Base-by-base conservation (phyloP, 2,113 vertebrate genomes). In the Panthera uncia region DNA sequence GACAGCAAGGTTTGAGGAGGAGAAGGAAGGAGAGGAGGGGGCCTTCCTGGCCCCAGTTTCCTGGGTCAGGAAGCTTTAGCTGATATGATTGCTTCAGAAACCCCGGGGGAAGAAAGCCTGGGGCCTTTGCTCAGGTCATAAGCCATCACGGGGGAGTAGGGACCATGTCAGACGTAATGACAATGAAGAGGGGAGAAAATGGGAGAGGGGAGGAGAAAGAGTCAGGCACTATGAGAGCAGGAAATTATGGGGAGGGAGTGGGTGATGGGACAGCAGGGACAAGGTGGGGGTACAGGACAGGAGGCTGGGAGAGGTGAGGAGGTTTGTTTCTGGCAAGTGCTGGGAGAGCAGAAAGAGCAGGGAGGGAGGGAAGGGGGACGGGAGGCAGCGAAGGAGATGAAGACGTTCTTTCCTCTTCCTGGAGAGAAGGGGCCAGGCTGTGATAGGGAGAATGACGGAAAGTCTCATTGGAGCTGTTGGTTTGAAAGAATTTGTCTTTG, bases 321-420 rank as follows among this genome's bases (percentile, higher is more conserved):
- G 65, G 41, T 38, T 65, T 15, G 80, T 15, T 55, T 23, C 27
- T 16, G 29, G 69, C 69, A 29, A 21, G 78, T 45, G 14, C 69
- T 14, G 18, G 87, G 79, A 79, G 27, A 5, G 19, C 45, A 76
- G 90, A 41, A 76, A 7, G 89, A 61, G 57, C 79, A 5, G 83
- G 88, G 57, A 68, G 96, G 33, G 36, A 94, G 78, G 61, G 89
- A 84, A 89, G 95, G 74, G 61, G 71, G 82, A 50, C 74, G 48
- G 15, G 94, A 95, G 97, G 97, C 73, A 3, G 93, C 85, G 68
- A 90, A 93, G 76, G 97, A 92, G 97, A 98, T 97, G 98, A 98
- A 98, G 97, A 63, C 83, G 10, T 96, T 97, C 98, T 98, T 98
- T 98, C 71, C 92, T 61, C 91, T 71, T 98, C 92, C 87, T 45